A percentile compares a stretch with the other conserved stretches of the same genome.
These are phyloP conservation scores for Syngnathoides biaculeatus DNA, from an alignment of 2,113 vertebrate species.

Conservation along the genomic window DNA sequence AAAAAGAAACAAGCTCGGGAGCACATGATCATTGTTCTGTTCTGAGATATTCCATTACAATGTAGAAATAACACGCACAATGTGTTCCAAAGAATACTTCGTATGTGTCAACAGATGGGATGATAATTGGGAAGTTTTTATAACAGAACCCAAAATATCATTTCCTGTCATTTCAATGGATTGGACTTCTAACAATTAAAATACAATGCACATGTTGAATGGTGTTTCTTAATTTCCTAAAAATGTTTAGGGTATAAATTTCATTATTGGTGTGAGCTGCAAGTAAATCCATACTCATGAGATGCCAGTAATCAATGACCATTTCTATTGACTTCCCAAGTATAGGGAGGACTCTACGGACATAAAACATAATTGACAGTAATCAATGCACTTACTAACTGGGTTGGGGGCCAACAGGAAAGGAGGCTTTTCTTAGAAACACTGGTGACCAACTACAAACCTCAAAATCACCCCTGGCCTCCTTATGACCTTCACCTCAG, in stretches of 20 bases:
- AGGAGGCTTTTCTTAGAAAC: constrained; percentile 3
- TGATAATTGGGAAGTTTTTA: neutral
- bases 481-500: neutral
- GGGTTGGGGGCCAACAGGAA: constrained; percentile 26
- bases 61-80: neutral
- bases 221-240: too few relatives aligned
- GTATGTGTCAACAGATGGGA: neutral
- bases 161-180: too few relatives aligned
- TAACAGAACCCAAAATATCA: too few relatives aligned
- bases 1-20: neutral
- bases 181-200: neutral
- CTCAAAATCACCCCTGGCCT: neutral
- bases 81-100: neutral
- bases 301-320: neutral
- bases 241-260: too few relatives aligned
- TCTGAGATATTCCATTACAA: neutral
- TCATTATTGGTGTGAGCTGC: neutral
- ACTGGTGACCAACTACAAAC: neutral
- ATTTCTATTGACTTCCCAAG: neutral
- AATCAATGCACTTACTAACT: constrained; percentile 59
- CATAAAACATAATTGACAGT: constrained; percentile 9
- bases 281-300: neutral
- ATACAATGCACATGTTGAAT: too few relatives aligned
- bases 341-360: constrained; percentile 23
- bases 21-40: neutral